Conservation (phyloP, 1,140 invertebrate species). For the Eulimnadia texana region DNA sequence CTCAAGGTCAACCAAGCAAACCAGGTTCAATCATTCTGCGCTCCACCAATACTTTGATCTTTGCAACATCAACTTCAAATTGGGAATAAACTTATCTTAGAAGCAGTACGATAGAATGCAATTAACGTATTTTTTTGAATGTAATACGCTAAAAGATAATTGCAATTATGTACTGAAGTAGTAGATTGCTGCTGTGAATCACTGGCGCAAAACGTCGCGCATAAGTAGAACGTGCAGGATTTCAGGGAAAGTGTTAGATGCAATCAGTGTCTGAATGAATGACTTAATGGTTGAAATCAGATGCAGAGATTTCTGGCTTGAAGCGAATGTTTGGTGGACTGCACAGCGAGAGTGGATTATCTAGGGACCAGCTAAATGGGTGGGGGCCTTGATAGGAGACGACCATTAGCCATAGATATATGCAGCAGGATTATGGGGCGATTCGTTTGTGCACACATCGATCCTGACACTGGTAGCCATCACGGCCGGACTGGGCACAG, state of each 20-base stretch:
- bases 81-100: too few relatives aligned
- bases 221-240: too few relatives aligned
- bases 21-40: not conserved
- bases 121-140: too few relatives aligned
- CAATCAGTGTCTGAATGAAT: too few relatives aligned
- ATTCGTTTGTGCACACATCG: not conserved
- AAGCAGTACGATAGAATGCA: too few relatives aligned
- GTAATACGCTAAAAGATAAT: too few relatives aligned
- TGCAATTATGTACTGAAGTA: too few relatives aligned
- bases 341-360: not conserved
- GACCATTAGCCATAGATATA: not conserved
- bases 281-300: too few relatives aligned
- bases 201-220: too few relatives aligned
- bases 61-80: not conserved
- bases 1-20: not conserved
- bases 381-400: not conserved
- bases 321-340: not conserved
- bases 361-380: not conserved
- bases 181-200: too few relatives aligned
- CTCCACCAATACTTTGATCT: not conserved
- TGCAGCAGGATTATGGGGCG: not conserved
- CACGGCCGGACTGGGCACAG: not conserved
- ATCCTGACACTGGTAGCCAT: not conserved
- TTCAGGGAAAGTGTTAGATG: too few relatives aligned
- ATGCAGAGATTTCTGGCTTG: too few relatives aligned